Base-by-base conservation (phyloP, 2,797 vertebrate species). In the Phrynocephalus vlangalii region DNA sequence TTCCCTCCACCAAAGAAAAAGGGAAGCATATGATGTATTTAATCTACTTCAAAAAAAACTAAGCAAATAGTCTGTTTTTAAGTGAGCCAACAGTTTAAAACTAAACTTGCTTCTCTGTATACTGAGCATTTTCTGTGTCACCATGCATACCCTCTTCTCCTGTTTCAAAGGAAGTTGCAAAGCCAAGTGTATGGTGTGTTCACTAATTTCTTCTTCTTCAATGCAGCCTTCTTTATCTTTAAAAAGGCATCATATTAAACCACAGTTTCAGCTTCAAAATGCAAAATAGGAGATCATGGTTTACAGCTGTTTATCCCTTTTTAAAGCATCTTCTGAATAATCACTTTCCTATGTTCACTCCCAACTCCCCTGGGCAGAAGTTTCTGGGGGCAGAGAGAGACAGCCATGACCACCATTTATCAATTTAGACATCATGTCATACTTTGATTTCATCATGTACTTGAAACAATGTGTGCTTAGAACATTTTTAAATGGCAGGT, bases 71-170 rank as follows among this genome's bases (percentile, higher is more conserved):
- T 76, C 75, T 48, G 78, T 1, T 48, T 68, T 20, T 26, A 88
- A 88, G 78, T 48, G 86, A 82, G 86, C 83, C 56, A 91, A 78
- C 63, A 3, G 20, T 38, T 81, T 75, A 63, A 66, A 48, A 81
- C 48, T 66, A 75, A 82, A 30, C 9, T 63, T 38, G 70, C 1
- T 73, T 81, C 28, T 79, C 13, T 30, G 50, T 56, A 56, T 60
- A 48, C 50, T 86, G 38, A 80, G 28, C 5, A 86, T 56, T 60
- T 28, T 30, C 28, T 56, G 50, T 56, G 26, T 56, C 56, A 79
- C 8, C 33, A 15, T 2, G 16, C 33, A 15, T 11, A 13, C 33
- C 60, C 50, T 13, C 4, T 60, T 85, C 22, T 2, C 30, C 13
- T n/a, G 56, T 63, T 80, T 24, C 50, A 6, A 22, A 20, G 16